Conservation (phyloP, 2,113 vertebrate species). For the Herpetotheres cachinnans region DNA sequence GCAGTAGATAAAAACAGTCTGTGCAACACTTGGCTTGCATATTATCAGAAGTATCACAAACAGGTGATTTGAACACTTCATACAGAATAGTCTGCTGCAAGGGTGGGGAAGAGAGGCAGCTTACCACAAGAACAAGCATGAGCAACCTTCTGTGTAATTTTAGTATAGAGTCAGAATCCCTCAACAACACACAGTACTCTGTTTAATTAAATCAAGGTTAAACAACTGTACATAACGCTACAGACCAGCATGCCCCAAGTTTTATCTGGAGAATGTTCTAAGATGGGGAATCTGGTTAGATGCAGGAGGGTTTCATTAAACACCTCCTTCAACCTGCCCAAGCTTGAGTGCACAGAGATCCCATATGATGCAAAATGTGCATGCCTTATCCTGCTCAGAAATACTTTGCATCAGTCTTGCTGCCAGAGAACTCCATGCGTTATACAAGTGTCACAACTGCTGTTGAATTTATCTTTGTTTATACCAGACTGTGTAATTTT, state of each 20-base stretch:
- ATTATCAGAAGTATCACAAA: neutral
- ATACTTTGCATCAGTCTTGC: neutral
- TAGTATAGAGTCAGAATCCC: neutral
- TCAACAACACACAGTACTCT: neutral
- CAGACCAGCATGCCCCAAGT: neutral
- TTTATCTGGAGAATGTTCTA: neutral
- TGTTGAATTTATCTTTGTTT: neutral
- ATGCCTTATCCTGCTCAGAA: conserved; percentile 29
- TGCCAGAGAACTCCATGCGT: neutral
- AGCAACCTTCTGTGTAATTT: neutral
- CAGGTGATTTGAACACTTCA: neutral
- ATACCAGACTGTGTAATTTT: neutral
- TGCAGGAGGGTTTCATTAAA: neutral
- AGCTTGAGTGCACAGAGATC: conserved; percentile 6
- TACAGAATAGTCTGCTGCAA: neutral
- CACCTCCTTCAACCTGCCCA: neutral
- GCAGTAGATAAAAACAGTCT: neutral
- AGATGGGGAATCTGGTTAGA: neutral
- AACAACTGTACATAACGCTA: neutral
- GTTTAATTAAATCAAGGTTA: conserved; percentile 23
- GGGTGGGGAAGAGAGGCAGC: neutral
- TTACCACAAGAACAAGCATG: neutral
- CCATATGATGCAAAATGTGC: neutral
- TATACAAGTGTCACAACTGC: neutral
- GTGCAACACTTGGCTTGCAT: neutral